phyloP scores from a whole-genome alignment of 2,888 invertebrate species.

The Aquatica leii region DNA sequence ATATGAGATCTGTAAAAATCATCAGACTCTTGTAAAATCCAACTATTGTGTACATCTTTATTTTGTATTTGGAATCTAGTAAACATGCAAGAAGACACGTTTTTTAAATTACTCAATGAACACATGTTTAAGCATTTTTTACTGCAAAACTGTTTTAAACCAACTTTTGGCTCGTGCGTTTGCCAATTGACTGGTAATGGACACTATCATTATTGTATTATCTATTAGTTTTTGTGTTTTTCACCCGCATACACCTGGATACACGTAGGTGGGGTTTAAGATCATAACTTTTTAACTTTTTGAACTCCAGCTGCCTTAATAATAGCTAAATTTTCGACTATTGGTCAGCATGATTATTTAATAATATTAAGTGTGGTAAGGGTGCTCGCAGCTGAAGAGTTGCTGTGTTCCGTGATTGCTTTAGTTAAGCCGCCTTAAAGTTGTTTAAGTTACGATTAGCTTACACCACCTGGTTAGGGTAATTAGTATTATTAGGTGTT shows the following conservation, averaged over 20 bases:
- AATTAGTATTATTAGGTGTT: conserved; percentile 30
- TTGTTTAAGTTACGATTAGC: conserved; percentile 17
- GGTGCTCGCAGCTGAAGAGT: conserved; percentile 41
- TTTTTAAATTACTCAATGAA: conserved; percentile 40
- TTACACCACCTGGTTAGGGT: conserved; percentile 23
- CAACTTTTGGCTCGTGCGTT: conserved; percentile 46
- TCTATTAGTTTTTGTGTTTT: conserved; percentile 49
- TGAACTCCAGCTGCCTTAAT: conserved; percentile 45
- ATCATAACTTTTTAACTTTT: conserved; percentile 47
- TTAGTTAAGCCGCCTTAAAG: conserved; percentile 9
- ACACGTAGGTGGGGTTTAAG: conserved; percentile 51
- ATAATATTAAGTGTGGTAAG: conserved; percentile 22
- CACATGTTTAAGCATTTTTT: conserved; percentile 30
- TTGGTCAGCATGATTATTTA: conserved; percentile 38
- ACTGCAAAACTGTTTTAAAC: conserved; percentile 19
- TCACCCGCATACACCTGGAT: conserved; percentile 61
- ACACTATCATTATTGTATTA: conserved; percentile 49
- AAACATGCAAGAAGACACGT: conserved; percentile 46
- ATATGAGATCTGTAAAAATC: conserved; percentile 43
- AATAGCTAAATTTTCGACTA: conserved; percentile 24
- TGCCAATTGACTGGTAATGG: conserved; percentile 46
- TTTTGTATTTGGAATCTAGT: conserved; percentile 31
- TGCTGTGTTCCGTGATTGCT: conserved; percentile 14
- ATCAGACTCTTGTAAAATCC: conserved; percentile 35
- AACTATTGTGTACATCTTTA: conserved; percentile 32